Percentiles rank a stretch among this genome's conserved stretches.
These are phyloP conservation scores for Cryptotermes secundus DNA, from an alignment of 1,140 invertebrate species.

Conservation along the genomic window DNA sequence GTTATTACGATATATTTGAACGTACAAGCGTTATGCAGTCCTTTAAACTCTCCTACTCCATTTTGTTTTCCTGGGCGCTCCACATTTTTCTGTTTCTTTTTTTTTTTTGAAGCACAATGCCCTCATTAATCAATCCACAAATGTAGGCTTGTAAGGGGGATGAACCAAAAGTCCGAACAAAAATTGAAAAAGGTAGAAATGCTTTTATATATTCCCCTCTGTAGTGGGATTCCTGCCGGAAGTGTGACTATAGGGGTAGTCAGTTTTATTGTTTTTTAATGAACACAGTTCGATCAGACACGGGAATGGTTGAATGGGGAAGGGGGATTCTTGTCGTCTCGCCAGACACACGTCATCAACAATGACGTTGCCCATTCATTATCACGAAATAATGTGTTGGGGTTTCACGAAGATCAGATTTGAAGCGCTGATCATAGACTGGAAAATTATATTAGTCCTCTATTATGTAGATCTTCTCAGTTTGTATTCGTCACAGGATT, in stretches of 20 bases:
- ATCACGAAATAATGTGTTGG: background rate
- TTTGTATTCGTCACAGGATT: too few species aligned
- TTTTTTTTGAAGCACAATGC: background rate
- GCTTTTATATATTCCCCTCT: background rate
- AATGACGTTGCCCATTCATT: background rate
- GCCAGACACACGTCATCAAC: background rate
- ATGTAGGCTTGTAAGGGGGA: background rate
- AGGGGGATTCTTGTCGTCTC: background rate
- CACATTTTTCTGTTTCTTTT: background rate
- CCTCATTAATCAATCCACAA: background rate
- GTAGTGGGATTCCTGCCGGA: background rate
- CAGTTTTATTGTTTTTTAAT: slow-evolving; percentile 7
- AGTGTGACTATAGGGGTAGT: background rate
- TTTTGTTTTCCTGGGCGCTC: background rate
- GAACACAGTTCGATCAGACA: slow-evolving; percentile 5
- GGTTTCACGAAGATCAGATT: too few species aligned
- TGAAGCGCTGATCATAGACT: too few species aligned
- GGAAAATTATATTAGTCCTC: too few species aligned
- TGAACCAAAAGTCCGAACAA: background rate
- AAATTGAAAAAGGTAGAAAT: background rate
- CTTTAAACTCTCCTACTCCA: background rate
- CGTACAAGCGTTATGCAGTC: background rate
- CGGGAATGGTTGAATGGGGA: background rate
- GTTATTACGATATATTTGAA: background rate
- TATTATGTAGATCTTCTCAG: too few species aligned